These are phyloP conservation scores for Tetanocera ferruginea DNA, from an alignment of 2,888 invertebrate genomes.

Conservation along the genomic window DNA sequence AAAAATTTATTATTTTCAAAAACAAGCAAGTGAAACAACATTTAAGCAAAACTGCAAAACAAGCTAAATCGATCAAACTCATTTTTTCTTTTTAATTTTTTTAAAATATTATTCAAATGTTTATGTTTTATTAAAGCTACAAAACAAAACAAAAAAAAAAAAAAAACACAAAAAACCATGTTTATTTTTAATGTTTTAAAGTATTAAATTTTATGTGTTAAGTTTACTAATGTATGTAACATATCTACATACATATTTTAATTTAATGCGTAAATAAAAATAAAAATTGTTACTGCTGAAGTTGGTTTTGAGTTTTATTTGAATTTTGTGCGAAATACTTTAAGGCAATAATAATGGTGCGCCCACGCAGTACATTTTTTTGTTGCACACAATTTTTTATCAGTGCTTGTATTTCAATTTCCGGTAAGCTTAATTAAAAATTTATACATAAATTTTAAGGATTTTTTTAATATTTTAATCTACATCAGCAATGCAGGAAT, in stretches of 20 bases:
- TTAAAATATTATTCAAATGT: background rate
- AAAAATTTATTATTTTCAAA: background rate
- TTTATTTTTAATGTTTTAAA: constrained; percentile 35
- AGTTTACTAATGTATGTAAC: constrained; percentile 30
- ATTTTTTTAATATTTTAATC: too few relatives aligned
- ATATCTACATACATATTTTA: constrained; percentile 20
- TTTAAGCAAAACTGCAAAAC: background rate
- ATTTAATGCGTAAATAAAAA: constrained; percentile 26
- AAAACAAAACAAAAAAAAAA: background rate
- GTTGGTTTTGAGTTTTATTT: background rate
- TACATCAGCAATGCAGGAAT: too few relatives aligned
- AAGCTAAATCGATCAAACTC: constrained; percentile 12
- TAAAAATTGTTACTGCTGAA: constrained; percentile 24
- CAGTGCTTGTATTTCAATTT: too few relatives aligned
- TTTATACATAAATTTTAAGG: too few relatives aligned
- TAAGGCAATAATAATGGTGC: background rate
- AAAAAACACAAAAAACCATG: background rate
- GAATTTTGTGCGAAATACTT: background rate
- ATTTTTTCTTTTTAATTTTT: background rate
- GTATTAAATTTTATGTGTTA: constrained; percentile 30
- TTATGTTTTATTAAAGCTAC: background rate
- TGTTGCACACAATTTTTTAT: too few relatives aligned
- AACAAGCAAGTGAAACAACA: background rate
- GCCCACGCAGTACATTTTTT: too few relatives aligned
- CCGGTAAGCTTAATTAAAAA: too few relatives aligned